Conservation (phyloP, 2,888 invertebrate genomes). For the Volucella zonaria region DNA sequence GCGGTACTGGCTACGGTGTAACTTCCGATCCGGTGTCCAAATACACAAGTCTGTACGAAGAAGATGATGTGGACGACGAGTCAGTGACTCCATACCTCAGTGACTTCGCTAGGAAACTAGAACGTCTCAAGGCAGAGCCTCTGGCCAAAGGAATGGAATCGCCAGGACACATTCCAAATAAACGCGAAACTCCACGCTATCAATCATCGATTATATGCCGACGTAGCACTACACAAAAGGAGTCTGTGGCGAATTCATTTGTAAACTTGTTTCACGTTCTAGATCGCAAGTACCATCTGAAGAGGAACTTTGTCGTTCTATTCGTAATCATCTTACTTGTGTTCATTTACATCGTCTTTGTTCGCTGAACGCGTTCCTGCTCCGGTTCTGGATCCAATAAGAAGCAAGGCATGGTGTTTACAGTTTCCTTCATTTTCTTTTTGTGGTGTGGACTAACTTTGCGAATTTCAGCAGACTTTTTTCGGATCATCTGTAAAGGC, state of each 20-base stretch:
- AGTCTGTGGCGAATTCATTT: conserved; percentile 76
- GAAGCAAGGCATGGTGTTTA: no score
- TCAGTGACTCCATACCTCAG: conserved; percentile 76
- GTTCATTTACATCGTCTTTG: conserved; percentile 44
- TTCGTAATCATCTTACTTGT: conserved; percentile 75
- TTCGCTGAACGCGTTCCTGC: no score
- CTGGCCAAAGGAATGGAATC: conserved; percentile 17
- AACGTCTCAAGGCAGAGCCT: conserved; percentile 77
- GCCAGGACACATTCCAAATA: conserved; percentile 17
- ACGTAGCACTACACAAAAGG: conserved; percentile 74
- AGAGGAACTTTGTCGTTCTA: conserved; percentile 77
- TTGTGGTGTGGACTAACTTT: no score
- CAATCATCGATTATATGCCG: conserved; percentile 73
- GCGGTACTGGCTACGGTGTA: conserved; percentile 22
- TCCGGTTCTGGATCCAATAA: no score
- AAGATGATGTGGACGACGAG: conserved; percentile 73
- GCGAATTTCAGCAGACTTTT: no score
- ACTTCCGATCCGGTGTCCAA: conserved; percentile 36
- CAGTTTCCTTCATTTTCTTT: no score
- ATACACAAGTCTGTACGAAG: conserved; percentile 61
- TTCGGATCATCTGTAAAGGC: no score
- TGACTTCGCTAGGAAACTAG: conserved; percentile 78
- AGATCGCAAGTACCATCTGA: conserved; percentile 79
- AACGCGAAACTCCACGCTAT: conserved; percentile 58
- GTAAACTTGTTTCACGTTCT: conserved; percentile 75